A percentile compares a stretch with the other conserved stretches of the same genome.
phyloP scores from a whole-genome alignment of 2,888 invertebrate species.

The Aporophyla nigra region DNA sequence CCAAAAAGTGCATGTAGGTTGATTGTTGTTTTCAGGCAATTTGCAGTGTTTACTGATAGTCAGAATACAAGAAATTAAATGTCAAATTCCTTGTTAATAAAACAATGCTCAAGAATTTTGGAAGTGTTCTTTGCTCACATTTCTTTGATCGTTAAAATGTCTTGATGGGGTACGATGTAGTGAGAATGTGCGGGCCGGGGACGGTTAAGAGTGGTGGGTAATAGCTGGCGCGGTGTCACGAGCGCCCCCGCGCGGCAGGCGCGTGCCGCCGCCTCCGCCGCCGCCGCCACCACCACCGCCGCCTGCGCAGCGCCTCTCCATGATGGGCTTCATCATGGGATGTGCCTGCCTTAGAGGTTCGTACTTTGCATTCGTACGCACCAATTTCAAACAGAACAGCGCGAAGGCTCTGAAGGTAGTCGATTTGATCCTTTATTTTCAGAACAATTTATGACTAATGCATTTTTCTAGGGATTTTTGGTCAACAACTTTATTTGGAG shows the following conservation, averaged over 20 bases:
- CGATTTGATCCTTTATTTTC: background rate
- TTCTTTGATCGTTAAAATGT: slow-evolving; percentile 48
- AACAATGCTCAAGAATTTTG: slow-evolving; percentile 47
- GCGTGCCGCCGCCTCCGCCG: slow-evolving; percentile 87
- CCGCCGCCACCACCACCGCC: slow-evolving; percentile 80
- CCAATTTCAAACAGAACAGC: background rate
- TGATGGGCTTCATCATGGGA: slow-evolving; percentile 98
- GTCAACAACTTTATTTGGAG: background rate
- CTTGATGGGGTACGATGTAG: slow-evolving; percentile 66
- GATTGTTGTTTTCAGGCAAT: slow-evolving; percentile 21
- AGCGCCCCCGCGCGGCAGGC: slow-evolving; percentile 84
- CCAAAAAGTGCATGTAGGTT: slow-evolving; percentile 36
- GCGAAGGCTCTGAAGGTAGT: background rate
- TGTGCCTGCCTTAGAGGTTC: slow-evolving; percentile 97
- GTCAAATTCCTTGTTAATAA: slow-evolving; percentile 18
- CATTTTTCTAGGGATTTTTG: background rate
- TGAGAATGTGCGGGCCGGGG: slow-evolving; percentile 75
- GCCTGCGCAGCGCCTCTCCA: slow-evolving; percentile 89
- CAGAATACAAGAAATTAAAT: slow-evolving; percentile 27
- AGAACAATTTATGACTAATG: background rate
- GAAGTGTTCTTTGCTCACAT: slow-evolving; percentile 19
- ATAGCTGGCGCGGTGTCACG: slow-evolving; percentile 83
- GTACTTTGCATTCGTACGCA: slow-evolving; percentile 60
- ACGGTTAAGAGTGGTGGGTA: slow-evolving; percentile 81
- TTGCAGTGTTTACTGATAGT: slow-evolving; percentile 8